phyloP scores from a whole-genome alignment of 2,797 vertebrate species.

The Anableps anableps region DNA sequence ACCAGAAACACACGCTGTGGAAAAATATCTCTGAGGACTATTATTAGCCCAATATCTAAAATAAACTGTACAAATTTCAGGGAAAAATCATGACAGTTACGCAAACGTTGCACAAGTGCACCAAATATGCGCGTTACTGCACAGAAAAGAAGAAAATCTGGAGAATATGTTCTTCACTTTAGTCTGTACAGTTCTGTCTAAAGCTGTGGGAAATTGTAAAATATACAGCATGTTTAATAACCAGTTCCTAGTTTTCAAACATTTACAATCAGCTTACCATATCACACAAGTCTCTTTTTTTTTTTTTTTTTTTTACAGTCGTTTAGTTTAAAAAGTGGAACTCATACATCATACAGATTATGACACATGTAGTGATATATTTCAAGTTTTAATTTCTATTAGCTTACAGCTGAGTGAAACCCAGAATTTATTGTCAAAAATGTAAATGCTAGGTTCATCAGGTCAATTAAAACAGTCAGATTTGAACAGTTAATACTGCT shows the following conservation, averaged over 20 bases:
- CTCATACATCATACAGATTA: not conserved
- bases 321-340: not conserved
- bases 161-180: not conserved
- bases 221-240: not conserved
- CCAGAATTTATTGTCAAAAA: not conserved
- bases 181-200: not conserved
- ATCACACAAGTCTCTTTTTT: not conserved
- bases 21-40: slow-evolving; percentile 71
- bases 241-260: not conserved
- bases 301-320: too few relatives aligned
- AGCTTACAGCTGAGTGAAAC: not conserved
- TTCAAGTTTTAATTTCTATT: not conserved
- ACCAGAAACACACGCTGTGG: slow-evolving; percentile 68
- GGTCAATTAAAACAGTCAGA: not conserved
- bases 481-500: not conserved
- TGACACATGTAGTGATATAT: not conserved
- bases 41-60: slow-evolving; percentile 72
- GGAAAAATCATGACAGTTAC: slow-evolving; percentile 24
- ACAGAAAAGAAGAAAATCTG: not conserved
- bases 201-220: not conserved
- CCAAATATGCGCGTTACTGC: not conserved
- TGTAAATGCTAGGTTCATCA: too few relatives aligned
- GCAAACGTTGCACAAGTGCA: not conserved
- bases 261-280: not conserved
- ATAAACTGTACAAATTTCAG: slow-evolving; percentile 57